Evolutionary conservation across 2,888 invertebrate species (phyloP).

Genomic region (Auanema freiburgensis): DNA sequence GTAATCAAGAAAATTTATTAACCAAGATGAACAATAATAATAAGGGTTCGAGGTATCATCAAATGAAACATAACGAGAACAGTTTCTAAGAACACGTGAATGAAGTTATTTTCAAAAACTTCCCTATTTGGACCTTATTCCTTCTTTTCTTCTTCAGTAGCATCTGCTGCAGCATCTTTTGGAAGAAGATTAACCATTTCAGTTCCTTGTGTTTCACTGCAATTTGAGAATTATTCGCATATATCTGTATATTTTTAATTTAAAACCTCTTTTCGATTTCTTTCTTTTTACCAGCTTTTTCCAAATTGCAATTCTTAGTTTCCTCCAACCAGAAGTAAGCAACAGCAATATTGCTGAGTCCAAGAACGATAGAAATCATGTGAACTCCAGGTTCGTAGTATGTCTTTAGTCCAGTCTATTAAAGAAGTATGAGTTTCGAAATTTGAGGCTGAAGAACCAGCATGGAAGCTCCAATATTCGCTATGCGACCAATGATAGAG

Average conservation of each 20-base stretch:
- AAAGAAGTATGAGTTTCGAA: background rate
- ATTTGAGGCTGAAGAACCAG: conserved; percentile 22
- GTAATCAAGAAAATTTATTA: no score
- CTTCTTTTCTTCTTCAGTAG: no score
- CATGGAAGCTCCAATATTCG: conserved; percentile 44
- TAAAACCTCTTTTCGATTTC: background rate
- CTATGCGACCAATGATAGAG: conserved; percentile 39
- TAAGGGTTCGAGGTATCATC: no score
- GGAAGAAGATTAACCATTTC: conserved; percentile 14
- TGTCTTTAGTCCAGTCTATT: conserved; percentile 38
- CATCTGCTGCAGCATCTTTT: background rate
- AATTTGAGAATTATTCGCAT: background rate
- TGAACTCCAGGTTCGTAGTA: conserved; percentile 47
- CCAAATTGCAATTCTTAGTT: conserved; percentile 45
- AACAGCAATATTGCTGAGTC: conserved; percentile 31
- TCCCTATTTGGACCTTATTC: no score
- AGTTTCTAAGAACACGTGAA: no score
- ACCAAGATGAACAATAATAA: no score
- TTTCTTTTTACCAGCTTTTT: conserved; percentile 30
- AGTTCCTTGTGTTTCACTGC: conserved; percentile 4
- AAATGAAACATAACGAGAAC: no score
- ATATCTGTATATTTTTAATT: background rate
- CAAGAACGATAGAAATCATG: conserved; percentile 40
- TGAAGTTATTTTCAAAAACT: no score
- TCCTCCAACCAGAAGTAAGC: conserved; percentile 35